A percentile compares a stretch with the other conserved stretches of the same genome.
Evolutionary conservation across 1,140 invertebrate genomes (phyloP).

Genomic region (Paraescarpia echinospica): DNA sequence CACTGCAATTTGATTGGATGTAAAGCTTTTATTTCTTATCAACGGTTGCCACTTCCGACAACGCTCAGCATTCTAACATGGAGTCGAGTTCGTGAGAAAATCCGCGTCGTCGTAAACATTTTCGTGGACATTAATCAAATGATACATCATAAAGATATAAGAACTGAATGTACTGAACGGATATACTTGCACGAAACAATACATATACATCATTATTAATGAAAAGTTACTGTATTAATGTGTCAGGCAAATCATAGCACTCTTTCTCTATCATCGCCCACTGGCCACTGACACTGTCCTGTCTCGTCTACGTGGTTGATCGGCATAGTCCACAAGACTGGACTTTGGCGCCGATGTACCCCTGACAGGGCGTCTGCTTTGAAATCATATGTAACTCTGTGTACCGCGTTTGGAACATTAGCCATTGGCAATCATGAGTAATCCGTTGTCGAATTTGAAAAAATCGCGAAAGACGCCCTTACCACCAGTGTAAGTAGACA

Average conservation of each 20-base stretch:
- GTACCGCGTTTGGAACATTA: not conserved
- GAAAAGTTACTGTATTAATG: not conserved
- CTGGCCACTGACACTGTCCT: not conserved
- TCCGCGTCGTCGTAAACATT: not conserved
- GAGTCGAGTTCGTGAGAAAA: not conserved
- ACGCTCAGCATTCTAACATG: not conserved
- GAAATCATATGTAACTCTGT: not conserved
- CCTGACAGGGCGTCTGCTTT: not conserved
- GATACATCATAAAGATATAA: not conserved
- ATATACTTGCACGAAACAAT: not conserved
- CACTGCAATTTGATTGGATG: not conserved
- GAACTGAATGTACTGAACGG: not conserved
- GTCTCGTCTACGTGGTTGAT: too few species aligned
- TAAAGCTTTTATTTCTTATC: not conserved
- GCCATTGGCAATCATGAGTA: not conserved
- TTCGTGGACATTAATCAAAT: not conserved
- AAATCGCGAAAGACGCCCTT: not conserved
- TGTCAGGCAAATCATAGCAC: not conserved
- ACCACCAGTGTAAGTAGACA: not conserved
- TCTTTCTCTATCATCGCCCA: not conserved
- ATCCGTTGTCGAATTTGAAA: not conserved
- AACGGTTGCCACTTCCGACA: conserved; percentile 3
- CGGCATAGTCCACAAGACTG: too few species aligned
- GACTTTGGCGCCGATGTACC: too few species aligned
- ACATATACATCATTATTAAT: not conserved